Evolutionary conservation across 1,140 invertebrate species (phyloP), one percentile per base, ranked within the genome.

Genomic region (Latrodectus geometricus): DNA sequence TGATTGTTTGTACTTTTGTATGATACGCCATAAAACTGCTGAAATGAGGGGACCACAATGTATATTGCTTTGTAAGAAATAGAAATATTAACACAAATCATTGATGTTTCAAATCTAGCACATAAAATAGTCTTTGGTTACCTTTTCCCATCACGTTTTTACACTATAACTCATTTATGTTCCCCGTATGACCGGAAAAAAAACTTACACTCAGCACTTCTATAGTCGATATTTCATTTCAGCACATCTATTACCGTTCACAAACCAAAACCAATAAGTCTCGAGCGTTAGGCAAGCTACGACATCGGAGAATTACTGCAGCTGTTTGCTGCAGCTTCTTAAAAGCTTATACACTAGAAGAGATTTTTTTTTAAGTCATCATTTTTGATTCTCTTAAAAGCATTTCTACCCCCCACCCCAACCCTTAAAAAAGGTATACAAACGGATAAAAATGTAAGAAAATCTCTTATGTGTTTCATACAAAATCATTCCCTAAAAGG

Each of bases 401-500:
- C 80, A 73, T 83, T 83, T 74, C 52, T 61, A 14, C 23, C 12
- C 21, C 12, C n/a, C 15, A 49, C 21, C 48, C 15, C 9, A 73
- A 17, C 2, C 54, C 17, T 17, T 61, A 61, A 61, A 61, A 61
- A 61, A 61, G 54, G 54, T 61, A 61, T 61, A 61, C 54, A 61
- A 61, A 61, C 72, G 72, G 15, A 73, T 49, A 73, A 73, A 73
- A 73, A 73, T 20, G 15, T 21, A 15, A 73, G 23, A 15, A 73
- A 50, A 49, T 49, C 72, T 50, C 48, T 73, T 50, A 50, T 50
- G 48, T 35, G 35, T 35, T 35, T 14, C 23, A 70, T 81, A 81
- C 21, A 56, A 81, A 81, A 81, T 81, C 68, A 81, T 81, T 81
- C 79, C 66, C 79, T 81, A 81, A 81, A 81, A 72, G 70, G 79